Percentiles rank a stretch among this genome's conserved stretches.
phyloP scores from a whole-genome alignment of 2,113 vertebrate species.

The Noctilio leporinus region DNA sequence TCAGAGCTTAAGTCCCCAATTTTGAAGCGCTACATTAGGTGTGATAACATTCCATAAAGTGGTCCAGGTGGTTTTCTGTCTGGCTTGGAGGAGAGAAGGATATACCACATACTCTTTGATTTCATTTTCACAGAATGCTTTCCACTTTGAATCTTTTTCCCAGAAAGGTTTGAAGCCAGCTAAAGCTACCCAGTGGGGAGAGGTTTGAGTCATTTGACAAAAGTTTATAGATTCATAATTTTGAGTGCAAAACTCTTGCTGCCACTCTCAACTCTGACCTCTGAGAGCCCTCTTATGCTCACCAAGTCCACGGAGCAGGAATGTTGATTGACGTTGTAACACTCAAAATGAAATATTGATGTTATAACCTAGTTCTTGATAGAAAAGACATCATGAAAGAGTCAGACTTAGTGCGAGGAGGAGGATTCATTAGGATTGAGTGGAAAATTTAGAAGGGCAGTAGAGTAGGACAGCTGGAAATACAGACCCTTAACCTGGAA shows the following conservation, averaged over 20 bases:
- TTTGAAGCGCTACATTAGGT: not conserved
- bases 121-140: not conserved
- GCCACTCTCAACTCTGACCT: accelerated
- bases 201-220: not conserved
- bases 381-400: not conserved
- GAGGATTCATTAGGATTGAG: not conserved
- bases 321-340: not conserved
- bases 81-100: not conserved
- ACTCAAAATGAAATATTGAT: not conserved
- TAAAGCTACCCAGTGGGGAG: too few relatives aligned
- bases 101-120: accelerated
- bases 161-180: not conserved
- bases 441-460: not conserved
- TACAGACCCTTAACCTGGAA: slow-evolving; percentile 8
- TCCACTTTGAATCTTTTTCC: not conserved
- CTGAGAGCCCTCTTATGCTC: not conserved
- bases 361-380: not conserved
- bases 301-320: not conserved
- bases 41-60: accelerated
- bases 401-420: not conserved
- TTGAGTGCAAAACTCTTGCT: not conserved
- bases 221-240: not conserved
- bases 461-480: not conserved
- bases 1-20: not conserved
- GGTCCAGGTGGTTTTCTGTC: too few relatives aligned